phyloP scores from a whole-genome alignment of 1,140 invertebrate genomes.

The Portunus trituberculatus region DNA sequence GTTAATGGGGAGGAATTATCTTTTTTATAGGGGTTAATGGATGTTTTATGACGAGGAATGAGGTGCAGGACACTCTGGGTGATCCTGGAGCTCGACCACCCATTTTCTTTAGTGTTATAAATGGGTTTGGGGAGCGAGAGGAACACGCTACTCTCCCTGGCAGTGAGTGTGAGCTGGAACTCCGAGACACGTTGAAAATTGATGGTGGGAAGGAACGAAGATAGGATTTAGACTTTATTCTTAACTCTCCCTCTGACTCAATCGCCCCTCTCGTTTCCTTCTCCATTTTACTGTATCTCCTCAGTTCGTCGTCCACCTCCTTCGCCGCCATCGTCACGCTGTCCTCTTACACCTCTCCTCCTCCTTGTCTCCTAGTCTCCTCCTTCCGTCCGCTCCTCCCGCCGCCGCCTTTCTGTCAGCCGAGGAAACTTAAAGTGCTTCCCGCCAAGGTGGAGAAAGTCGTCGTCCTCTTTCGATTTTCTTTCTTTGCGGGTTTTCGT shows the following conservation, averaged over 20 bases:
- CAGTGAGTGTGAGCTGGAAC: not conserved
- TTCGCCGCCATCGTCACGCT: too few relatives aligned
- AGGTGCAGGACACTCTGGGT: not conserved
- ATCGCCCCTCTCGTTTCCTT: too few relatives aligned
- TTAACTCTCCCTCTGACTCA: too few relatives aligned
- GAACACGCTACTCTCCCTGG: not conserved
- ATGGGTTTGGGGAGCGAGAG: not conserved
- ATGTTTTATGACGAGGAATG: not conserved
- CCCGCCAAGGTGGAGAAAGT: too few relatives aligned
- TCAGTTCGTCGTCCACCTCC: too few relatives aligned
- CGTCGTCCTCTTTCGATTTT: too few relatives aligned
- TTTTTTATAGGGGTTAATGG: not conserved
- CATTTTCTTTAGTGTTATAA: conserved; percentile 24
- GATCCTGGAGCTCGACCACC: not conserved
- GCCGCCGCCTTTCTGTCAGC: not conserved
- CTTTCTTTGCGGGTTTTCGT: too few relatives aligned
- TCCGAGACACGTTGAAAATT: not conserved
- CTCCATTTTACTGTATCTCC: too few relatives aligned
- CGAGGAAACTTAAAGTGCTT: too few relatives aligned
- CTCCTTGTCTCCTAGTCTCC: not conserved
- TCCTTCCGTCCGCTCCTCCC: not conserved
- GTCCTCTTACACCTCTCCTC: not conserved
- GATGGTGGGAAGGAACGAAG: not conserved
- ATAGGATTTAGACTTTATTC: not conserved
- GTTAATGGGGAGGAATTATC: not conserved